Evolutionary conservation across 2,888 invertebrate species (phyloP), one percentile per base, ranked within the genome.

Genomic region (Drosophila dives): DNA sequence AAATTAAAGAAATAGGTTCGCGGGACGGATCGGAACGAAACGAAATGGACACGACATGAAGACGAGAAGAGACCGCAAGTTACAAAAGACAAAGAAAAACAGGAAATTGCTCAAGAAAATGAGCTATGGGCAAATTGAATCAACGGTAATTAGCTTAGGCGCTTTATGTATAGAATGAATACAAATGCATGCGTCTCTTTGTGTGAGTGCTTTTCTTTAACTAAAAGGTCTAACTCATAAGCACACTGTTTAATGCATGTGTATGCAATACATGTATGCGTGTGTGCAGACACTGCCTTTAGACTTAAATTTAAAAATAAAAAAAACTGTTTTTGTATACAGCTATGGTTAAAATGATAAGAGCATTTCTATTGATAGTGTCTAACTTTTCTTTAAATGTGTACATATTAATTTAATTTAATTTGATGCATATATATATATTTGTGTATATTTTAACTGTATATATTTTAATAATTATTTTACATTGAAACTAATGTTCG

Each of bases 1-100:
- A 79, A 84, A 86, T 84, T 84, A 86, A 83, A 75, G 72, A 83
- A 81, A 78, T 83, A 80, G 75, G 77, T 75, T 65, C 69, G 60
- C 64, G 64, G 59, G 63, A 55, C 60, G 40, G 33, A 38, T 23
- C 40, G 55, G 34, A 42, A 36, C 54, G 54, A 54, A 54, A 36
- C 55, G 45, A 20, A 45, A 56, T 42, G 56, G 56, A 55, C 55
- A 55, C 49, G 34, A 42, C 71, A 34, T 48, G 34, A 53, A 48
- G 51, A 42, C 55, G 63, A 62, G 45, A 40, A 53, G 42, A 34
- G 48, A 34, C 72, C 48, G 65, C 68, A 74, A 55, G 59, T 54
- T 75, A 72, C 40, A 40, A 55, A 8, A 10, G 11, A 38, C 23
- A 17, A 49, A 75, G 65, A 62, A 72, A 67, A 79, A 72, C 75